These are phyloP conservation scores for Drosophila navojoa DNA, from an alignment of 1,140 invertebrate species.

Conservation along the genomic window DNA sequence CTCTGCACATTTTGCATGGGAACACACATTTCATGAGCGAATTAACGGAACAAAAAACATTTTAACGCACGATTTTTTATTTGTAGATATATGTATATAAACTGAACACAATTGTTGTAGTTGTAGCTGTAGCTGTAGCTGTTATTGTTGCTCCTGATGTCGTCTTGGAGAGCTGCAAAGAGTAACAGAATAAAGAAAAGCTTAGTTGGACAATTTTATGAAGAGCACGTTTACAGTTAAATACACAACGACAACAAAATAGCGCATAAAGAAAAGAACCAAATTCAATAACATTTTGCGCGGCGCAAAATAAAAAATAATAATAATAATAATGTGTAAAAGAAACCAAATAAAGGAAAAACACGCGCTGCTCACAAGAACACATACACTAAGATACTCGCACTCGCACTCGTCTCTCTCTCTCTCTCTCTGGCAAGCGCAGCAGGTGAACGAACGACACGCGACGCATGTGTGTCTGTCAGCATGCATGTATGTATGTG, in stretches of 20 bases:
- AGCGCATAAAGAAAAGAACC: conserved; percentile 30
- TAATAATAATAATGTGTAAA: neutral
- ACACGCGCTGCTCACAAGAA: conserved; percentile 46
- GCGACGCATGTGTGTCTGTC: conserved; percentile 32
- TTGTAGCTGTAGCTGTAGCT: conserved; percentile 9
- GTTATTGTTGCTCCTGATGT: conserved; percentile 17
- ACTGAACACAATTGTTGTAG: conserved; percentile 32
- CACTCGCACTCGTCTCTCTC: neutral
- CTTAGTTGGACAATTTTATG: conserved; percentile 44
- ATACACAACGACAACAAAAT: neutral
- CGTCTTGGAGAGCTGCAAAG: conserved; percentile 42
- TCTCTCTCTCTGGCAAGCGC: conserved; percentile 4
- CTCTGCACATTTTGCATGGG: conserved; percentile 43
- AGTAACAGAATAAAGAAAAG: conserved; percentile 44
- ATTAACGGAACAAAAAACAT: conserved; percentile 16
- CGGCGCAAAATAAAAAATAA: conserved; percentile 29
- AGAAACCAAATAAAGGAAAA: conserved; percentile 50
- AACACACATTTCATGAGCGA: conserved; percentile 43
- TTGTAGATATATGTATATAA: neutral
- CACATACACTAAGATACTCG: conserved; percentile 6
- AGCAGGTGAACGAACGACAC: conserved; percentile 53
- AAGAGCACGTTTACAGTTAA: conserved; percentile 30
- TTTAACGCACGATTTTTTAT: conserved; percentile 12
- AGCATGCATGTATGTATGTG: conserved; percentile 8
- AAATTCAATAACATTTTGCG: conserved; percentile 45